Evolutionary conservation across 2,113 vertebrate genomes (phyloP).

Genomic region (Cathartes aura): DNA sequence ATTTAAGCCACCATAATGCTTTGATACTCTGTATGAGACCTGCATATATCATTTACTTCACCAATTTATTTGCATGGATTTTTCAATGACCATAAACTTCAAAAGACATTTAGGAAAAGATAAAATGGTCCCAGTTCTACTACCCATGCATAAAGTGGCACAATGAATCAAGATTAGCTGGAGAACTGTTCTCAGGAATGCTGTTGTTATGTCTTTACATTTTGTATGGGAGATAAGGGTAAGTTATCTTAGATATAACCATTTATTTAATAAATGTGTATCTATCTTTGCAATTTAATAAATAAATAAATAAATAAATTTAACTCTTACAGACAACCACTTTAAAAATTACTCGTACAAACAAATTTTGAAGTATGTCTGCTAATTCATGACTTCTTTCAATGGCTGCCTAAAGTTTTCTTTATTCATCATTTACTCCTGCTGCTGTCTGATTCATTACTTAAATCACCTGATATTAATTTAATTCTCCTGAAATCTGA

Average conservation of each 20-base stretch:
- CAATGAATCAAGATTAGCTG: not conserved
- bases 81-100: conserved; percentile 57
- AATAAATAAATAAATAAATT: not conserved
- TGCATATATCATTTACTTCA: not conserved
- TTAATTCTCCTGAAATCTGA: not conserved
- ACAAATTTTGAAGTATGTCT: not conserved
- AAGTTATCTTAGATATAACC: not conserved
- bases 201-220: not conserved
- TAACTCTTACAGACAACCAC: not conserved
- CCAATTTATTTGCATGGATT: conserved; percentile 39
- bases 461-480: not conserved
- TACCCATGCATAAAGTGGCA: not conserved
- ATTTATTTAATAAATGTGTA: not conserved
- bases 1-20: not conserved
- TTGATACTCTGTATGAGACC: not conserved
- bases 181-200: not conserved
- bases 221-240: not conserved
- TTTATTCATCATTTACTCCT: not conserved
- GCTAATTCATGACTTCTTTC: not conserved
- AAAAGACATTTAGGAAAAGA: conserved; percentile 36
- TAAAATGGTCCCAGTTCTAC: conserved; percentile 15
- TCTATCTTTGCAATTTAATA: not conserved
- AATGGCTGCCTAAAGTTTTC: not conserved
- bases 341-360: not conserved
- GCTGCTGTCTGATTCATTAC: not conserved